These are phyloP conservation scores for Sebastes iracundus DNA, from an alignment of 2,797 vertebrate genomes.

Conservation along the genomic window DNA sequence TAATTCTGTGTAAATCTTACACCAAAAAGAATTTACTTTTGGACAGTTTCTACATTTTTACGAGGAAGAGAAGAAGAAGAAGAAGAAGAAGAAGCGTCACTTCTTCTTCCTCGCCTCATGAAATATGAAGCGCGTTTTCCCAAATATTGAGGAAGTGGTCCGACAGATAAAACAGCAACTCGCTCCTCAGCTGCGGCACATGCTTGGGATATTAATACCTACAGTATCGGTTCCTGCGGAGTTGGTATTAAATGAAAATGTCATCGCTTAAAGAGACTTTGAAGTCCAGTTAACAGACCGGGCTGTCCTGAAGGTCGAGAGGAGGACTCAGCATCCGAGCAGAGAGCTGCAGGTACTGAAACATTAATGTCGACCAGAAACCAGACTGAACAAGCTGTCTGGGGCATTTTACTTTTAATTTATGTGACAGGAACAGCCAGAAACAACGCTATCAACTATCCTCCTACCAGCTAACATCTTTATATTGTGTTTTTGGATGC, in stretches of 20 bases:
- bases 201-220: fast-evolving
- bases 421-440: neutral
- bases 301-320: neutral
- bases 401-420: neutral
- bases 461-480: neutral
- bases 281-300: neutral
- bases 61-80: neutral
- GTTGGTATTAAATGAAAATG: too few species aligned
- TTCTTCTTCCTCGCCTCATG: neutral
- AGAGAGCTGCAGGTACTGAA: slow-evolving; percentile 46
- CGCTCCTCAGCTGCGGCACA: neutral
- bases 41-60: neutral
- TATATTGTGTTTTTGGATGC: too few species aligned
- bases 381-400: neutral
- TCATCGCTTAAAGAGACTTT: neutral
- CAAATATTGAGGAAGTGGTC: slow-evolving; percentile 49
- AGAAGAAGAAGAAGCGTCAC: slow-evolving; percentile 14
- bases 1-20: too few species aligned
- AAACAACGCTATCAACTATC: neutral
- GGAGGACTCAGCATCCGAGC: neutral
- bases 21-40: too few species aligned
- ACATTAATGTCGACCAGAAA: slow-evolving; percentile 17
- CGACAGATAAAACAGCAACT: neutral
- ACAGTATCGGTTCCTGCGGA: neutral
- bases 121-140: slow-evolving; percentile 2